A percentile compares a stretch with the other conserved stretches of the same genome.
Conservation (phyloP, 1,140 invertebrate genomes). For the Diorhabda elongata region DNA sequence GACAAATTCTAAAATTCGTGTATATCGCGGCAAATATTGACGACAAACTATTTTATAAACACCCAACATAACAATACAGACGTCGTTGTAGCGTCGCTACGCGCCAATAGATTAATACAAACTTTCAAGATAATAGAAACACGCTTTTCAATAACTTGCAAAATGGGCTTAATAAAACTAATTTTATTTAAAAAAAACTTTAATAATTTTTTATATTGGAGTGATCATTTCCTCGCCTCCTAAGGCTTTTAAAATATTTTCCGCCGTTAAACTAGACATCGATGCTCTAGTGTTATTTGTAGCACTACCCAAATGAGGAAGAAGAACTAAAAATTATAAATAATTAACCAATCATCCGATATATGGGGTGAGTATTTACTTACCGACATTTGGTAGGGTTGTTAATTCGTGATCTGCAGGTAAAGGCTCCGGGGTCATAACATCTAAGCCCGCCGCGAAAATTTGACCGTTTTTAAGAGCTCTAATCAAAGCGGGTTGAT, state of each 20-base stretch:
- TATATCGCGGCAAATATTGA: not conserved
- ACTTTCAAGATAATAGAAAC: not conserved
- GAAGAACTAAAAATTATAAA: slow-evolving; percentile 58
- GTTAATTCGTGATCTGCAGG: slow-evolving; percentile 75
- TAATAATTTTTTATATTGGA: slow-evolving; percentile 20
- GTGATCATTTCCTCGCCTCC: slow-evolving; percentile 38
- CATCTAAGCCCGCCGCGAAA: slow-evolving; percentile 85
- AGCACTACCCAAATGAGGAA: slow-evolving; percentile 86
- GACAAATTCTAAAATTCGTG: too few species aligned
- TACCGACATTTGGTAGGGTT: slow-evolving; percentile 75
- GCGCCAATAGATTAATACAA: slow-evolving; percentile 30
- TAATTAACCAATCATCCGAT: not conserved
- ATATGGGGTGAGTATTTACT: slow-evolving; percentile 26
- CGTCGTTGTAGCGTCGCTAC: slow-evolving; percentile 22
- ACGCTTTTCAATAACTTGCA: too few species aligned
- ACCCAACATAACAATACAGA: slow-evolving; percentile 5
- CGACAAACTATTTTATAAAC: not conserved
- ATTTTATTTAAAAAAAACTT: too few species aligned
- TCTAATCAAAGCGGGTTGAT: slow-evolving; percentile 72
- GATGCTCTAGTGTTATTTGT: slow-evolving; percentile 69
- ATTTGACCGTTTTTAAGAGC: slow-evolving; percentile 73
- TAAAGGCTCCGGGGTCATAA: slow-evolving; percentile 90
- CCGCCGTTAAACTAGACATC: slow-evolving; percentile 74
- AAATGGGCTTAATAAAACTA: too few species aligned
- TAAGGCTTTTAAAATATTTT: slow-evolving; percentile 65